phyloP scores from a whole-genome alignment of 2,888 invertebrate genomes.

The Argynnis bischoffii region DNA sequence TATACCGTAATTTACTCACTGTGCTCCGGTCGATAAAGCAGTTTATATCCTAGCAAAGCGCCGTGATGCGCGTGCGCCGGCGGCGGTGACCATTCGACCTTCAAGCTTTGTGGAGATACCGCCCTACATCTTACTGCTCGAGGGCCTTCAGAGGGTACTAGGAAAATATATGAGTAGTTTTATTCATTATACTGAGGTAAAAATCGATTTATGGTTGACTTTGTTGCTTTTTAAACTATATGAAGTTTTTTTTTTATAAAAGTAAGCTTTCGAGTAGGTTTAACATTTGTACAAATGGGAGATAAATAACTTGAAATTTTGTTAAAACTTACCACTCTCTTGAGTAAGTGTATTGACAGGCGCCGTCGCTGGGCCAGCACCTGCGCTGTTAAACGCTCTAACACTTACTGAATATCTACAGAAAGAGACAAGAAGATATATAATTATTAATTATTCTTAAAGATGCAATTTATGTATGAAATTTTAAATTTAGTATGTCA shows the following conservation, averaged over 20 bases:
- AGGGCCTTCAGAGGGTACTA: constrained; percentile 91
- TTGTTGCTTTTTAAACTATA: too few species aligned
- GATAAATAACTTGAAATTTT: constrained; percentile 1
- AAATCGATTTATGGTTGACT: too few species aligned
- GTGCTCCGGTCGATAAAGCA: constrained; percentile 87
- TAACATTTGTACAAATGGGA: too few species aligned
- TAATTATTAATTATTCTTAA: not conserved
- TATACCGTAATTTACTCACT: constrained; percentile 60
- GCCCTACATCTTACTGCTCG: constrained; percentile 88
- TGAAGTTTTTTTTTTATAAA: too few species aligned
- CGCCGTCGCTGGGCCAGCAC: constrained; percentile 90
- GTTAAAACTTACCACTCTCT: constrained; percentile 85
- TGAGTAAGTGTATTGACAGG: constrained; percentile 90
- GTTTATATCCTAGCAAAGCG: constrained; percentile 91
- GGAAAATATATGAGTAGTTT: not conserved
- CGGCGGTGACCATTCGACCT: constrained; percentile 90
- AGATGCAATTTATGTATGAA: not conserved
- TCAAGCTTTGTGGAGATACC: constrained; percentile 90
- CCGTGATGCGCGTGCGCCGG: constrained; percentile 88
- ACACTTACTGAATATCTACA: constrained; percentile 89
- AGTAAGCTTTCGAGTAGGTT: too few species aligned
- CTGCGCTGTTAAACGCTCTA: constrained; percentile 93
- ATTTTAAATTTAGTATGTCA: not conserved
- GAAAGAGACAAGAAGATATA: too few species aligned
- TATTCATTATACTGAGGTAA: too few species aligned